Evolutionary conservation across 2,113 vertebrate genomes (phyloP).

Genomic region (Oplegnathus fasciatus): DNA sequence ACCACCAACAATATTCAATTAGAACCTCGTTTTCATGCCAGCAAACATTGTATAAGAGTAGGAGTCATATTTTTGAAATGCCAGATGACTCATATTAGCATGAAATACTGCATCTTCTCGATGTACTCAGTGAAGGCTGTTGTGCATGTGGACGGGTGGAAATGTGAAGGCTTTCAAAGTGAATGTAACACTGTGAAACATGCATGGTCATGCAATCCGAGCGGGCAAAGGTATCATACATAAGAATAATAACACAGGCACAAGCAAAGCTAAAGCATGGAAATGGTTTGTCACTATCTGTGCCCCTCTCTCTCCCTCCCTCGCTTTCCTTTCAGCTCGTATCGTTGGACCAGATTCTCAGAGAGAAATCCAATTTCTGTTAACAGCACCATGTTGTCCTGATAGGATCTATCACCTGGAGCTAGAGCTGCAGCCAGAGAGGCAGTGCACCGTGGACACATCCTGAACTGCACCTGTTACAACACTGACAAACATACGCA

Average conservation of each 20-base stretch:
- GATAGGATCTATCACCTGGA: slow-evolving; percentile 82
- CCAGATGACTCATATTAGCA: slow-evolving; percentile 49
- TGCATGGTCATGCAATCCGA: background rate
- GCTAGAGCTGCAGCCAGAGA: slow-evolving; percentile 60
- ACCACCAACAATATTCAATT: slow-evolving; percentile 40
- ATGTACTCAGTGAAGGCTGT: background rate
- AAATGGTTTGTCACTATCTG: slow-evolving; percentile 58
- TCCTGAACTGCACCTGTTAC: slow-evolving; percentile 47
- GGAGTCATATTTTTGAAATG: slow-evolving; percentile 54
- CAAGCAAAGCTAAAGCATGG: slow-evolving; percentile 41
- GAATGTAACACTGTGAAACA: slow-evolving; percentile 7
- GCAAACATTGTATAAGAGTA: slow-evolving; percentile 29
- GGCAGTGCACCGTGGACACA: slow-evolving; percentile 47
- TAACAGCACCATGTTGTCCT: slow-evolving; percentile 75
- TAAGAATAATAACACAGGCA: slow-evolving; percentile 24
- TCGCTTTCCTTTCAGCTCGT: slow-evolving; percentile 40
- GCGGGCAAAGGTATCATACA: slow-evolving; percentile 16
- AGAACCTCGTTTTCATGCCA: slow-evolving; percentile 43
- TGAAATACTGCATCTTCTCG: slow-evolving; percentile 15
- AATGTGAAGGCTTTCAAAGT: slow-evolving; percentile 16
- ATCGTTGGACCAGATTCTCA: slow-evolving; percentile 62
- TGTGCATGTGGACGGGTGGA: background rate
- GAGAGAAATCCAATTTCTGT: slow-evolving; percentile 81
- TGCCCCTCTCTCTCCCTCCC: slow-evolving; percentile 1
- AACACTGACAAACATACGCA: slow-evolving; percentile 12